phyloP scores from a whole-genome alignment of 2,888 invertebrate species.

The Siphonodentalium dalli region DNA sequence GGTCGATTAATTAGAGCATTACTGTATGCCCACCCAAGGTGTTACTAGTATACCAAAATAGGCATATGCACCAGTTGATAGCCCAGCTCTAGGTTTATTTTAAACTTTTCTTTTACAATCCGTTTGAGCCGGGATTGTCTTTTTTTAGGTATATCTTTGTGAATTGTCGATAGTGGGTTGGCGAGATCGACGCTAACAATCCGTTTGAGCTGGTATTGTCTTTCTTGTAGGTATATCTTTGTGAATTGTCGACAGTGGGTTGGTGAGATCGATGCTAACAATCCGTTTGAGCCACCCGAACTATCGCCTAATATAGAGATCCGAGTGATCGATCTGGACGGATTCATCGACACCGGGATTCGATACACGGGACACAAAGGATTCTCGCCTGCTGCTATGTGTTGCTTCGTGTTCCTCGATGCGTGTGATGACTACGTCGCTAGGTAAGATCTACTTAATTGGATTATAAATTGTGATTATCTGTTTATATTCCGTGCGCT shows the following conservation, averaged over 20 bases:
- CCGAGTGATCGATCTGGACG: constrained; percentile 82
- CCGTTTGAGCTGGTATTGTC: no score
- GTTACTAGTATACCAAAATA: no score
- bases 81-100: no score
- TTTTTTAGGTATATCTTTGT: no score
- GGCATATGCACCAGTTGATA: no score
- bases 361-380: constrained; percentile 81
- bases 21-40: no score
- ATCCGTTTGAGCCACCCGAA: constrained; percentile 81
- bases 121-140: no score
- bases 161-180: no score
- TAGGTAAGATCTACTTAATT: constrained; percentile 72
- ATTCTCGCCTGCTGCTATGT: constrained; percentile 82
- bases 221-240: constrained; percentile 41
- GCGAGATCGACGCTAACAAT: no score
- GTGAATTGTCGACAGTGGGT: constrained; percentile 76
- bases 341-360: constrained; percentile 76
- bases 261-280: constrained; percentile 74
- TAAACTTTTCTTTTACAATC: not conserved
- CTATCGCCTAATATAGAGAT: constrained; percentile 87
- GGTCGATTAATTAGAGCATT: no score
- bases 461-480: no score
- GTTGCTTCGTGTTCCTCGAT: constrained; percentile 85
- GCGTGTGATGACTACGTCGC: constrained; percentile 82
- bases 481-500: no score